Percentiles rank a stretch among this genome's conserved stretches.
These are phyloP conservation scores for Pavo muticus DNA, from an alignment of 2,113 vertebrate species.

Conservation along the genomic window DNA sequence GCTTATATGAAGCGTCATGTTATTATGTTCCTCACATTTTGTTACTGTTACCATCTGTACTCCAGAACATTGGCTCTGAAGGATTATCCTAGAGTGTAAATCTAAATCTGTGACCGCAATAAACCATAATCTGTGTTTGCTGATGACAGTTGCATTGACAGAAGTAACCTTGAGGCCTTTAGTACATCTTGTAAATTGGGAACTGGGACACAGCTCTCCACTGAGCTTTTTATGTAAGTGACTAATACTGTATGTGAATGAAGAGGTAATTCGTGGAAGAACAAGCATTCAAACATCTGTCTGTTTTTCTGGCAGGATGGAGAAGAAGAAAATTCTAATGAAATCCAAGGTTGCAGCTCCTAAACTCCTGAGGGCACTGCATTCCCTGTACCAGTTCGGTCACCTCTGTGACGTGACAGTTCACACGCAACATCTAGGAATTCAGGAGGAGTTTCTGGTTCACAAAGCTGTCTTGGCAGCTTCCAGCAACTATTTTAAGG, in stretches of 20 bases:
- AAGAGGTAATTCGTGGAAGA: not conserved
- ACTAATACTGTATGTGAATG: not conserved
- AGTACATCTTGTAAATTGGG: not conserved
- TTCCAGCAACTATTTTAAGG: slow-evolving; percentile 78
- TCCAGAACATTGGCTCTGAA: not conserved
- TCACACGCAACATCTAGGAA: slow-evolving; percentile 55
- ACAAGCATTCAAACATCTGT: not conserved
- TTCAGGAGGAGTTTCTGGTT: slow-evolving; percentile 70
- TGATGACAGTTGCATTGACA: not conserved
- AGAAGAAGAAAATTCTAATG: slow-evolving; percentile 69
- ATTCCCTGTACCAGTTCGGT: slow-evolving; percentile 60
- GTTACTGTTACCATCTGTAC: not conserved
- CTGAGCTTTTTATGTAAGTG: not conserved
- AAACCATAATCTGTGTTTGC: not conserved
- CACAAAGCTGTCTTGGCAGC: slow-evolving; percentile 76
- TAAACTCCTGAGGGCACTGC: slow-evolving; percentile 68
- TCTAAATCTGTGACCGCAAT: not conserved
- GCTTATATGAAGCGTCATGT: not conserved
- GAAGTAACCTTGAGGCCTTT: not conserved
- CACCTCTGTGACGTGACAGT: slow-evolving; percentile 70
- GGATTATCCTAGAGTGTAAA: not conserved
- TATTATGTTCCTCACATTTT: not conserved
- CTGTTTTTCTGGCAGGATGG: slow-evolving; percentile 64
- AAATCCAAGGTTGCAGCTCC: slow-evolving; percentile 71
- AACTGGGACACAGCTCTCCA: not conserved